phyloP scores from a whole-genome alignment of 2,797 vertebrate species.

The Thripadectes ignobilis region DNA sequence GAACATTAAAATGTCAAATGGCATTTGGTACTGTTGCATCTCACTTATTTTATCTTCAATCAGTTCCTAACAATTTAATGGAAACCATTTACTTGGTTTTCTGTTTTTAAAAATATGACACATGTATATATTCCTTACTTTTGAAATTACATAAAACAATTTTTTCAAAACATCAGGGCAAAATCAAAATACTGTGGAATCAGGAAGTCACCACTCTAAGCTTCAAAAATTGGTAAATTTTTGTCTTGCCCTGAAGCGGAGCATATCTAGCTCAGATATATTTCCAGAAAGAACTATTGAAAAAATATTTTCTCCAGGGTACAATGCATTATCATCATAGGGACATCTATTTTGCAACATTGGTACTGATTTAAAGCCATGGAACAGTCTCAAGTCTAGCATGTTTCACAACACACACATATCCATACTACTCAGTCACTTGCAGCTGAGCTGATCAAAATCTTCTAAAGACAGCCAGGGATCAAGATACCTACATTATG shows the following conservation, averaged over 20 bases:
- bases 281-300: not conserved
- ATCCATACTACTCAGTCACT: not conserved
- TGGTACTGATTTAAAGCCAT: not conserved
- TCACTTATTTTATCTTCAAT: not conserved
- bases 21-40: not conserved
- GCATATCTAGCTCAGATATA: not conserved
- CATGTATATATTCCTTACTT: not conserved
- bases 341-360: not conserved
- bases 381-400: not conserved
- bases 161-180: not conserved
- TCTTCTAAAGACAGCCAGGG: not conserved
- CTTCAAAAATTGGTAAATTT: not conserved
- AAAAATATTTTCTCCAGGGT: not conserved
- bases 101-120: not conserved
- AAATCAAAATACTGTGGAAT: not conserved
- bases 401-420: not conserved
- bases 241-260: not conserved
- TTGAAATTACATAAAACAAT: not conserved
- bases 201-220: not conserved
- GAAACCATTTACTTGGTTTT: not conserved
- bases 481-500: not conserved
- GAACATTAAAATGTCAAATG: slow-evolving; percentile 14
- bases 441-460: not conserved
- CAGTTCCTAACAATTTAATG: not conserved
- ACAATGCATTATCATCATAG: not conserved